A percentile compares a stretch with the other conserved stretches of the same genome.
Conservation (phyloP, 2,797 vertebrate genomes). For the Scolopax bukidnonensis region DNA sequence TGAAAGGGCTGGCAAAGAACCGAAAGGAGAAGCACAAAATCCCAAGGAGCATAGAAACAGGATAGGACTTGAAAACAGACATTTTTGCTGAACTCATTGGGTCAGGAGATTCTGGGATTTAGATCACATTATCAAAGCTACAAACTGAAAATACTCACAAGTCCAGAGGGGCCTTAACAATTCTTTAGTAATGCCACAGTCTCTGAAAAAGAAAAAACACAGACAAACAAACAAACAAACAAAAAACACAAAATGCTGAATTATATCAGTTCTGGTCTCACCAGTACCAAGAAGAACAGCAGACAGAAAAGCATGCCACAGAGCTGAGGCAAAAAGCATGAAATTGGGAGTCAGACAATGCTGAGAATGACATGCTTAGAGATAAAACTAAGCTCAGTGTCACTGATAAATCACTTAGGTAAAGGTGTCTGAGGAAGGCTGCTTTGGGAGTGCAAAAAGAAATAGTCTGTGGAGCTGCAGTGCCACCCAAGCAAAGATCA, state of each 20-base stretch:
- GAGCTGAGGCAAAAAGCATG: not conserved
- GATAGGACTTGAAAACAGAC: not conserved
- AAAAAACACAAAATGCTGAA: not conserved
- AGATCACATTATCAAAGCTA: not conserved
- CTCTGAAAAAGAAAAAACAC: not conserved
- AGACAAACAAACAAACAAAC: not conserved
- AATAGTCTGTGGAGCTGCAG: not conserved
- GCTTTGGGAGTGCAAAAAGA: not conserved
- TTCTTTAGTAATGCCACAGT: not conserved
- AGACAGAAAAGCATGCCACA: not conserved
- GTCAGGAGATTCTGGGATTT: not conserved
- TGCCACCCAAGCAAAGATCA: not conserved
- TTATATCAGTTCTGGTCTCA: not conserved
- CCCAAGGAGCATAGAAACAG: fast-evolving
- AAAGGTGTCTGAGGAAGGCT: not conserved
- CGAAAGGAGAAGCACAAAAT: not conserved
- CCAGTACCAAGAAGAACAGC: not conserved
- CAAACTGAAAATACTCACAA: not conserved
- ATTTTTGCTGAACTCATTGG: not conserved
- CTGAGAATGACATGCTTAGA: not conserved
- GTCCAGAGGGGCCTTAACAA: not conserved
- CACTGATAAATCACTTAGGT: not conserved
- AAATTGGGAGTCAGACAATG: not conserved
- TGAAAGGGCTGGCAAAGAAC: fast-evolving
- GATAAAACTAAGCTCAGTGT: not conserved